These are phyloP conservation scores for Rachycentron canadum DNA, from an alignment of 2,797 vertebrate genomes.

Conservation along the genomic window DNA sequence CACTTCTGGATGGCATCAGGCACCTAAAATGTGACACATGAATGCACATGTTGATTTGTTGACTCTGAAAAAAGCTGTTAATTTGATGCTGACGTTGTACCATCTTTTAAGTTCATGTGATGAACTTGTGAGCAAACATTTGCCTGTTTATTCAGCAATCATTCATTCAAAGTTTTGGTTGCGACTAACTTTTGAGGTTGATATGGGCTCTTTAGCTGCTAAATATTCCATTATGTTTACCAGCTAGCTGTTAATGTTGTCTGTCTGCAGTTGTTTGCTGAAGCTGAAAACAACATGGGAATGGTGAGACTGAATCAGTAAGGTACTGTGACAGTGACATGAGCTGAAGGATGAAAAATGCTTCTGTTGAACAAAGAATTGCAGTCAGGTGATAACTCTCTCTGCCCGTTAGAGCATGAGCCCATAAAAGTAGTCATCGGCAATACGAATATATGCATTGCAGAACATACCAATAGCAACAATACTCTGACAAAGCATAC, in stretches of 20 bases:
- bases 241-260: neutral
- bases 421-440: neutral
- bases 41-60: neutral
- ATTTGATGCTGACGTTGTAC: neutral
- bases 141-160: neutral
- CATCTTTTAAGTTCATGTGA: neutral
- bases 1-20: slow-evolving; percentile 97
- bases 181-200: neutral
- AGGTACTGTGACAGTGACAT: neutral
- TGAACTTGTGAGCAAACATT: neutral
- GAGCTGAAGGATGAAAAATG: neutral
- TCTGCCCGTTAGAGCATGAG: neutral
- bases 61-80: neutral
- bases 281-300: neutral
- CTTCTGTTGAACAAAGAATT: neutral
- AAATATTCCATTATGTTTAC: neutral
- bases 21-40: slow-evolving; percentile 83
- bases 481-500: slow-evolving; percentile 8
- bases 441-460: neutral
- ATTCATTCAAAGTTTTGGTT: neutral
- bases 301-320: neutral
- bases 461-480: neutral
- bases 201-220: neutral
- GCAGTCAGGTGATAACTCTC: neutral
- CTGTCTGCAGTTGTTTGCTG: slow-evolving; percentile 2